Percentiles rank a stretch among this genome's conserved stretches.
Conservation (phyloP, 92 coral and sea anemone species). For the Diadumene lineata region DNA sequence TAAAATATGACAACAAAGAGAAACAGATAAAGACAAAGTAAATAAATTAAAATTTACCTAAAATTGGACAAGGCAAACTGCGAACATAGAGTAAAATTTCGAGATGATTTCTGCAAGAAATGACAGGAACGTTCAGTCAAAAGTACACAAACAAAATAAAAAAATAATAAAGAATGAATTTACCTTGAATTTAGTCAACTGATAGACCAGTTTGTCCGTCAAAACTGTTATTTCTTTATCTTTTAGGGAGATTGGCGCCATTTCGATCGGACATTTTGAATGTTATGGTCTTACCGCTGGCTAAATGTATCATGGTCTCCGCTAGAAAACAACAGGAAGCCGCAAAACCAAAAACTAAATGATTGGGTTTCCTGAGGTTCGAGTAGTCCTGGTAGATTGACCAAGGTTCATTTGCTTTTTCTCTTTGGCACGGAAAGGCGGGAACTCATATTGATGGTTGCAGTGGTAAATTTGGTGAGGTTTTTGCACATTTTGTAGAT, state of each 20-base stretch:
- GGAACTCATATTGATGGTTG: too few species aligned
- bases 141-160: not conserved
- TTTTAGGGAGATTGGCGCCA: constrained; percentile 89
- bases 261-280: constrained; percentile 44
- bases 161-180: not conserved
- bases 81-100: constrained; percentile 68
- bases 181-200: constrained; percentile 71
- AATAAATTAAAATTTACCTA: constrained; percentile 70
- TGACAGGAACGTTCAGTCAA: not conserved
- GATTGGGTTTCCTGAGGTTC: too few species aligned
- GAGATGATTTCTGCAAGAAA: constrained; percentile 65
- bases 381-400: too few species aligned
- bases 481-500: too few species aligned
- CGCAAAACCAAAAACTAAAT: constrained; percentile 1
- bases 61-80: constrained; percentile 88
- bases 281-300: constrained; percentile 21
- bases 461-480: too few species aligned
- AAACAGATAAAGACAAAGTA: too few species aligned
- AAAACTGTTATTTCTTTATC: constrained; percentile 59
- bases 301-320: not conserved
- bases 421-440: too few species aligned
- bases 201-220: constrained; percentile 54
- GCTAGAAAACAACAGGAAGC: constrained; percentile 2
- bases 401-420: too few species aligned
- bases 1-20: too few species aligned